Evolutionary conservation across 2,113 vertebrate species (phyloP).

Genomic region (Baryphthengus martii): DNA sequence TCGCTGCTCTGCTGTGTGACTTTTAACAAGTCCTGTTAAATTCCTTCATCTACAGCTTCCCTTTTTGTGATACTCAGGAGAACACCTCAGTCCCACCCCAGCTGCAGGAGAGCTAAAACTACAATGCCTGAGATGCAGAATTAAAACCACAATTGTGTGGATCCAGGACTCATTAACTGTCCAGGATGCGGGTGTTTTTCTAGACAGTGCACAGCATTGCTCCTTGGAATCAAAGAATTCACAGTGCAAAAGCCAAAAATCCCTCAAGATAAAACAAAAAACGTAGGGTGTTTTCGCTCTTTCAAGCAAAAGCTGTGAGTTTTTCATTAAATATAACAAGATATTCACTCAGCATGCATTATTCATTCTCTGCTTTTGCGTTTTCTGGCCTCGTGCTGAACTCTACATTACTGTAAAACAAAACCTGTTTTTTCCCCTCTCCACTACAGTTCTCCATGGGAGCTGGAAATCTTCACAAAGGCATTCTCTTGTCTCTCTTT

Average conservation of each 20-base stretch:
- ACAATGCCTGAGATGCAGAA: background rate
- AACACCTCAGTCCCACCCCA: background rate
- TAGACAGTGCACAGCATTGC: background rate
- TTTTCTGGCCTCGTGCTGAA: conserved; percentile 41
- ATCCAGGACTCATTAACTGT: background rate
- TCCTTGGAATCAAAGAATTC: background rate
- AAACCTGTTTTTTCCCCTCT: conserved; percentile 42
- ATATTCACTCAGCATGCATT: conserved; percentile 14
- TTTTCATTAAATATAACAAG: background rate
- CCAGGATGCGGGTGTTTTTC: background rate
- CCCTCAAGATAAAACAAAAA: background rate
- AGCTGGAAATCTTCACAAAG: conserved; percentile 52
- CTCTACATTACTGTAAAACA: conserved; percentile 49
- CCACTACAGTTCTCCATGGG: conserved; percentile 39
- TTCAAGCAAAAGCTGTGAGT: background rate
- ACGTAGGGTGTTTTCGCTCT: background rate
- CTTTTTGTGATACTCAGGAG: background rate
- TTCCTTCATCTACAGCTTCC: background rate
- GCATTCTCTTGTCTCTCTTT: conserved; percentile 54
- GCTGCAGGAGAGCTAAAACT: background rate
- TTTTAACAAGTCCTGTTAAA: background rate
- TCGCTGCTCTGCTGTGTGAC: background rate
- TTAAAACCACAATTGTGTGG: background rate
- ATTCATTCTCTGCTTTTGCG: background rate
- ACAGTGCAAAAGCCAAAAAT: background rate